These are phyloP conservation scores for Siniperca knerii DNA, from an alignment of 2,113 vertebrate species.

Conservation along the genomic window DNA sequence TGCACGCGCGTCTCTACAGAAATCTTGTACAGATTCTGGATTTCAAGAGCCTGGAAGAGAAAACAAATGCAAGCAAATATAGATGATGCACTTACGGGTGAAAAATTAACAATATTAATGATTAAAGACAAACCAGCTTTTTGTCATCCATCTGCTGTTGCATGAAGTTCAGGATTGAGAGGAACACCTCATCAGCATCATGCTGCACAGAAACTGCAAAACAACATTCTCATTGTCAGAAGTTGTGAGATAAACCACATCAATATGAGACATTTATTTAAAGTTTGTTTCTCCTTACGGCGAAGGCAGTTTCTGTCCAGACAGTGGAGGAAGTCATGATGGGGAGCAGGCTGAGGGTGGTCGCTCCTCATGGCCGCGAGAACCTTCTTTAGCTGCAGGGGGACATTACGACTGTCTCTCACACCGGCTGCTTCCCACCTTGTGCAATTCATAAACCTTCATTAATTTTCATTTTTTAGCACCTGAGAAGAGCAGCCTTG, in stretches of 20 bases:
- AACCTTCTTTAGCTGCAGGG: constrained; percentile 67
- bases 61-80: not conserved
- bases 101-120: not conserved
- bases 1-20: constrained; percentile 57
- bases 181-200: constrained; percentile 84
- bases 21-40: constrained; percentile 79
- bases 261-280: not conserved
- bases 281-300: constrained; percentile 59
- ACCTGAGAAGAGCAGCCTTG: constrained; percentile 3
- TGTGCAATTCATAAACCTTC: constrained; percentile 11
- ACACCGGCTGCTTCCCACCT: constrained; percentile 69
- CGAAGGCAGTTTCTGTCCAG: constrained; percentile 73
- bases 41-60: constrained; percentile 70
- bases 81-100: not conserved
- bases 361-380: constrained; percentile 69
- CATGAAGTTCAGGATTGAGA: constrained; percentile 75
- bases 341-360: constrained; percentile 26
- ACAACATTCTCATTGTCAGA: constrained; percentile 2
- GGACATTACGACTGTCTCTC: constrained; percentile 46
- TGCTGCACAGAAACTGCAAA: constrained; percentile 74
- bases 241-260: not conserved
- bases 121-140: constrained; percentile 64
- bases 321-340: constrained; percentile 71
- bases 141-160: constrained; percentile 75
- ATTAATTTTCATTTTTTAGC: not conserved